Evolutionary conservation across 2,888 invertebrate genomes (phyloP), one percentile per base, ranked within the genome.

Genomic region (Bhutanitis thaidina): DNA sequence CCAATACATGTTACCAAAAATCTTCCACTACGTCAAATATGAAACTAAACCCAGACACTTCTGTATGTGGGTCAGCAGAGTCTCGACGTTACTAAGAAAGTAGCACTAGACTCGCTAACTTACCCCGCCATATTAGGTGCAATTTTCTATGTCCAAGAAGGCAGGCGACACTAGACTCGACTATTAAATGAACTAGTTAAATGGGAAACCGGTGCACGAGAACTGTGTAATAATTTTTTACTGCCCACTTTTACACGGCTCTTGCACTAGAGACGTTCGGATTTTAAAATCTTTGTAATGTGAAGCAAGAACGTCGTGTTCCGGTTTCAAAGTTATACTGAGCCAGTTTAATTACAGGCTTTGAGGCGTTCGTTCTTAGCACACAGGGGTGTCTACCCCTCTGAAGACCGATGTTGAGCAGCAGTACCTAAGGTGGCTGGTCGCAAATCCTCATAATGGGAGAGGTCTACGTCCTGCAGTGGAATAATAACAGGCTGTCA

Each of bases 1-100:
- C n/a, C n/a, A n/a, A n/a, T n/a, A 20, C 10, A 12, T 34, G 2
- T 30, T 30, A 3, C n/a, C 30, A n/a, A 30, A 43, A 32, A 15
- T 38, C 25, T 35, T 43, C 5, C 13, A 1, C n/a, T n/a, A 34
- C 27, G 38, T 34, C 32, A 38, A 46, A 13, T 10, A 7, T 12
- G 27, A 14, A 35, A n/a, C n/a, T n/a, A n/a, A 37, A 27, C 15
- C 32, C 12, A 36, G 27, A 39, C 32, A 43, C 32, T 34, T 9
- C 15, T 12, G 14, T 5, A 50, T 51, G 8, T 45, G 39, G 45
- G 45, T 45, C 45, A 45, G 34, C 29, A 8, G 7, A 35, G 27
- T 27, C 29, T n/a, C n/a, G 34, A 20, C 16, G 29, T 10, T 29
- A 45, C 45, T 45, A 51, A 51, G 49, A 40, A 35, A 51, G 45